Evolutionary conservation across 2,888 invertebrate species (phyloP), one percentile per base, ranked within the genome.

Genomic region (Tryphoninae sp.): DNA sequence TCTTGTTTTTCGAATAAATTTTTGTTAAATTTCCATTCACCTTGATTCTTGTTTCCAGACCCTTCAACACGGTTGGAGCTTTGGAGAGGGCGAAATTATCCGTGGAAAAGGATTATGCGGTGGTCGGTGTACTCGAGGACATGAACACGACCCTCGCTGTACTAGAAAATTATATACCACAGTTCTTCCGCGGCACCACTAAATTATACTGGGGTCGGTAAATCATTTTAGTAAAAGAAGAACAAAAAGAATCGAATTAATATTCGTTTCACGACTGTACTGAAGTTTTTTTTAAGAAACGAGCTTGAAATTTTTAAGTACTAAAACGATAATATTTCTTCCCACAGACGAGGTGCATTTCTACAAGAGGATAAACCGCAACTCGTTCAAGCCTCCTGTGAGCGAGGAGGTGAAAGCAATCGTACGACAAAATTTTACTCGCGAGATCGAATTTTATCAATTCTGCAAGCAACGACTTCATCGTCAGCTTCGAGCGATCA

Each of bases 361-460:
- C 51, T 95, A 96, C 89, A 95, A 95, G 87, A 95, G 95, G 84
- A 97, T 97, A 89, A 97, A 97, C 92, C 95, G 95, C 84, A 97
- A 97, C 92, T 94, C 95, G 69, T 97, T 97, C 93, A 97, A 97
- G 89, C 97, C 97, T 0, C 96, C 96, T 0, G 97, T 97, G 2
- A 96, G 96, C 65, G 97, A 97, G 88, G 95, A 95, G 86, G 95
- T 97, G 2, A 97, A 97, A 91, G 95, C 97, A 67, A 95, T 97
- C 71, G 96, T 98, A 4, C 94, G 97, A 84, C 94, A 94, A 53
- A 97, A 98, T 92, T 97, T 98, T 90, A 97, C 97, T 0, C 94
- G 96, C 76, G 98, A 98, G 92, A 96, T 97, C 11, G 97, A 98
- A 89, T 97, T 98, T 92, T 98, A 97, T 91, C 96, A 97, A 89